phyloP scores from a whole-genome alignment of 2,797 vertebrate genomes.

The Tokudaia muenninki region DNA sequence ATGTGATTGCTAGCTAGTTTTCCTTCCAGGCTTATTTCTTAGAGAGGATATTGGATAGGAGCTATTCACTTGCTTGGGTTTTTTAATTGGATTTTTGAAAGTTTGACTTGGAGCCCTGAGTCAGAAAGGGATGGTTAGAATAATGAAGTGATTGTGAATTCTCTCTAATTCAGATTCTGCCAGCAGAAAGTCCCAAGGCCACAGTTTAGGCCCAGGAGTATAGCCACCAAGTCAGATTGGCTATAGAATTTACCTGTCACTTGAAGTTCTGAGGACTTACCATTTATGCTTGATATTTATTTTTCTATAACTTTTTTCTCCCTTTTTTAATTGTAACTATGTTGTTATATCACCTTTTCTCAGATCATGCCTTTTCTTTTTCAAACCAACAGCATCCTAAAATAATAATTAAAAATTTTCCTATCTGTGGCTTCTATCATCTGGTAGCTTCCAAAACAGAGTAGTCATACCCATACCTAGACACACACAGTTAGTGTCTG shows the following conservation, averaged over 20 bases:
- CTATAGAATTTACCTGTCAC: background rate
- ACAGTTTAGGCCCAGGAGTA: background rate
- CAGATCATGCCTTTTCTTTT: background rate
- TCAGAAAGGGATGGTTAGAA: background rate
- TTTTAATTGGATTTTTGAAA: background rate
- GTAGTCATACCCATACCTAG: background rate
- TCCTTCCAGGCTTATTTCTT: background rate
- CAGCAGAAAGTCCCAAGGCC: background rate
- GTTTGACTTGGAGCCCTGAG: background rate
- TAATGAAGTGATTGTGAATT: background rate
- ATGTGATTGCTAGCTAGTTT: background rate
- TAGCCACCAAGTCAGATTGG: background rate
- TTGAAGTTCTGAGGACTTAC: background rate
- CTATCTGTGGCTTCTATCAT: background rate
- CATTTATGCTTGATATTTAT: background rate
- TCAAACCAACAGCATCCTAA: constrained; percentile 3
- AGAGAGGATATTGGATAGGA: background rate
- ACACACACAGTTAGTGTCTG: background rate
- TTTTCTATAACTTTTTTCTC: background rate
- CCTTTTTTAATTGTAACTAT: background rate
- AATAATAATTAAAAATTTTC: background rate
- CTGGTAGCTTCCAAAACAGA: background rate
- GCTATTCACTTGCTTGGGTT: background rate
- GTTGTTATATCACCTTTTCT: background rate
- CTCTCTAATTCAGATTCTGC: background rate